Conservation (phyloP, 2,888 invertebrate genomes). For the Dione juno region DNA sequence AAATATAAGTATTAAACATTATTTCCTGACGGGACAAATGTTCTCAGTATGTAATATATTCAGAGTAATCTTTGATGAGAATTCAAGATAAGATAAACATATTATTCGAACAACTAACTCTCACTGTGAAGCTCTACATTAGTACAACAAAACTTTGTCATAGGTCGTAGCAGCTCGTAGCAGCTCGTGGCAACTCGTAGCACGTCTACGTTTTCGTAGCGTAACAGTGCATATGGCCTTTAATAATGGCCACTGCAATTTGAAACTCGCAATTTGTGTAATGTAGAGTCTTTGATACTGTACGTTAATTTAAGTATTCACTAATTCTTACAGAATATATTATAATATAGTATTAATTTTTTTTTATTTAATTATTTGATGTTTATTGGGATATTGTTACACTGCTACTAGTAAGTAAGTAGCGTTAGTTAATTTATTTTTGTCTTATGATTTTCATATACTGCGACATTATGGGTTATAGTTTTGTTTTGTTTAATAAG, state of each 20-base stretch:
- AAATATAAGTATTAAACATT: too few species aligned
- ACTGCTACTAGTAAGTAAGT: too few species aligned
- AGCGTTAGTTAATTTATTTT: too few species aligned
- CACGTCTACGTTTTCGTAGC: conserved; percentile 33
- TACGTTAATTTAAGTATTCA: conserved; percentile 18
- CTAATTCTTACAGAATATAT: conserved; percentile 16
- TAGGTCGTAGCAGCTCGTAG: conserved; percentile 32
- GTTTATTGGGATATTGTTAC: not conserved
- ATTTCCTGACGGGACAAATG: not conserved
- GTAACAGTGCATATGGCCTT: conserved; percentile 36
- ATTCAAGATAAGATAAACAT: conserved; percentile 23
- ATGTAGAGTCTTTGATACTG: conserved; percentile 19
- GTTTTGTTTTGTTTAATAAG: too few species aligned
- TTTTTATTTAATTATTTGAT: not conserved
- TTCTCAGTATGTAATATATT: conserved; percentile 8
- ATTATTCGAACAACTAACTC: conserved; percentile 20
- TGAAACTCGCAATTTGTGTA: conserved; percentile 29
- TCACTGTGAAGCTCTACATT: conserved; percentile 14
- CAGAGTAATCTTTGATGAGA: conserved; percentile 16
- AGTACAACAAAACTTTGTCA: conserved; percentile 26
- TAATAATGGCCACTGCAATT: conserved; percentile 36
- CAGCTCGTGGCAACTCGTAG: conserved; percentile 35
- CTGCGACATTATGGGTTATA: too few species aligned
- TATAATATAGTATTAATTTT: not conserved
- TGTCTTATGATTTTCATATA: too few species aligned